Evolutionary conservation across 2,888 invertebrate genomes (phyloP), one percentile per base, ranked within the genome.

Genomic region (Callimorpha dominula): DNA sequence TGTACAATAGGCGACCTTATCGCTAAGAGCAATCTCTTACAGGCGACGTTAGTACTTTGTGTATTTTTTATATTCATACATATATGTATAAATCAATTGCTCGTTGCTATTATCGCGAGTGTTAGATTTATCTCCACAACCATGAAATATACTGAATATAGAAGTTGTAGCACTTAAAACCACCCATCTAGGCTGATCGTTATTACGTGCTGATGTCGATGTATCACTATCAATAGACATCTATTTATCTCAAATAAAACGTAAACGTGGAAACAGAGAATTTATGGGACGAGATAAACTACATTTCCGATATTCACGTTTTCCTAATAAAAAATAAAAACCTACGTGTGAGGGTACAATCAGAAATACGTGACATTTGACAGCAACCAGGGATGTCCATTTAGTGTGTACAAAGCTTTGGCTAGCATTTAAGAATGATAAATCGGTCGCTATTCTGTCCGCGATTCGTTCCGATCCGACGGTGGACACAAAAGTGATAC

Each of bases 371-470:
- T 95, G 95, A 94, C 94, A 90, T 93, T 91, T 88, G 78, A 91
- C 88, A 89, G 85, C 86, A 88, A 87, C 84, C 74, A 78, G 88
- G 91, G 93, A 94, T 93, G 94, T 93, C 94, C 94, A 93, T 95
- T 93, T 90, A 89, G 85, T 87, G 84, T 85, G 85, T 78, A 92
- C 91, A 93, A 92, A 89, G 88, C 86, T 87, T 86, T 85, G 89
- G 87, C 89, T 81, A 93, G 90, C 90, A 89, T 92, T 95, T 94
- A 93, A 94, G 94, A 91, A 95, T 95, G 95, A 95, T 95, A 93
- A 94, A 95, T 95, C 93, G 95, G 85, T 82, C 80, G 79, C 78
- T 86, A 89, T 94, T 94, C 90, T 91, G 90, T 89, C 82, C 87
- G 81, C 92, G 87, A 95, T 95, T 95, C 95, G 95, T 95, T 95